Evolutionary conservation across 2,113 vertebrate genomes (phyloP), one percentile per base, ranked within the genome.

Genomic region (Tragelaphus scriptus): DNA sequence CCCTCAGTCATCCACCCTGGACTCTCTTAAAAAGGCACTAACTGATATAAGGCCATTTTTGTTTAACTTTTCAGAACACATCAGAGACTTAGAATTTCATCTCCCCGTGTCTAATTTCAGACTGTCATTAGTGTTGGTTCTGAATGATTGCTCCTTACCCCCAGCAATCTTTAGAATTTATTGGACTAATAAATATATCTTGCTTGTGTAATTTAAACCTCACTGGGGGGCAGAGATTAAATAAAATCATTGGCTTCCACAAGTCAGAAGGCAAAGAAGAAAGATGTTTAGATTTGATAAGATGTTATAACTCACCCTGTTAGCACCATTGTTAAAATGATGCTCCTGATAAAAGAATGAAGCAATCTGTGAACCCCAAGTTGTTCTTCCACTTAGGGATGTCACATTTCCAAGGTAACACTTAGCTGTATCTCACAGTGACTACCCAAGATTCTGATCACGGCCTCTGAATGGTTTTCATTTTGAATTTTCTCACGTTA

Each of bases 391-490:
- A 94, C 53, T 6, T 15, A 55, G 44, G 85, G 92, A 97, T 91
- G 92, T 86, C 92, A 92, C 2, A 95, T 97, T 98, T 89, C 96
- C 93, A 98, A 98, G 95, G 91, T 55, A 98, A 97, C 92, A 36
- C 10, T 92, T 95, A 61, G 92, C 94, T 88, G 58, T 58, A 56
- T 95, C 98, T 98, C 87, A 89, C 79, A 95, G 71, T 96, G 58
- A 91, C 91, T 97, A 85, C 98, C 68, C 97, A 88, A 85, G 85
- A 97, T 97, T 96, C 91, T 92, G 47, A 97, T 88, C 97, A 95
- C 51, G 49, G 49, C 92, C 96, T 97, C 94, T 95, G 81, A 95
- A 90, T 94, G 55, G n/a, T 53, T 75, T 98, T 97, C 95, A 59
- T 36, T 97, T 95, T 97, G 68, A 98, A 95, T 80, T 97, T 98